These are phyloP conservation scores for Lydus trimaculatus DNA, from an alignment of 2,888 invertebrate genomes.

Conservation along the genomic window DNA sequence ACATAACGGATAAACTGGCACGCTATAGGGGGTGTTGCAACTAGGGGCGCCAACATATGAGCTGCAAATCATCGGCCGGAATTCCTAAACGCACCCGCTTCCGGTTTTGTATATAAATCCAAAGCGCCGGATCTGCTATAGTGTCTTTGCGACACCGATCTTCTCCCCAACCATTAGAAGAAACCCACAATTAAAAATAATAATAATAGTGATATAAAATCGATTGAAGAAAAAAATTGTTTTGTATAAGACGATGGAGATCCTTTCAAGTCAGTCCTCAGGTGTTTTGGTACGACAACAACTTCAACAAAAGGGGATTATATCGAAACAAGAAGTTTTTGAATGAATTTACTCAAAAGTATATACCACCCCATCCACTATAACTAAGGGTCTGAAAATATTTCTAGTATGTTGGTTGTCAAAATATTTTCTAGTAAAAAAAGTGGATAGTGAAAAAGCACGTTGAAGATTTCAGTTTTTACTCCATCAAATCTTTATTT, in stretches of 20 bases:
- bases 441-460: not conserved
- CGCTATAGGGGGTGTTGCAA: constrained; percentile 37
- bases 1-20: constrained; percentile 39
- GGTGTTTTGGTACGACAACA: not conserved
- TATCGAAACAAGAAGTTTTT: not conserved
- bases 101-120: constrained; percentile 56
- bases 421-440: not conserved
- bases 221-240: no score
- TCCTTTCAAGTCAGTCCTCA: not conserved
- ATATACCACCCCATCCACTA: no score
- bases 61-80: constrained; percentile 69
- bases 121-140: constrained; percentile 57
- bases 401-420: not conserved
- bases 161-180: constrained; percentile 31
- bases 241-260: no score
- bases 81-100: constrained; percentile 67
- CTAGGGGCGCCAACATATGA: constrained; percentile 48
- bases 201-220: not conserved
- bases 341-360: not conserved
- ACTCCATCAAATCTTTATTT: not conserved
- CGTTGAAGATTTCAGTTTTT: not conserved
- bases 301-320: not conserved
- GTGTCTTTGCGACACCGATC: constrained; percentile 51
- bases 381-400: not conserved
- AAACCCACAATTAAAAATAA: not conserved